Conservation (phyloP, 2,113 vertebrate species). For the Esox niger region DNA sequence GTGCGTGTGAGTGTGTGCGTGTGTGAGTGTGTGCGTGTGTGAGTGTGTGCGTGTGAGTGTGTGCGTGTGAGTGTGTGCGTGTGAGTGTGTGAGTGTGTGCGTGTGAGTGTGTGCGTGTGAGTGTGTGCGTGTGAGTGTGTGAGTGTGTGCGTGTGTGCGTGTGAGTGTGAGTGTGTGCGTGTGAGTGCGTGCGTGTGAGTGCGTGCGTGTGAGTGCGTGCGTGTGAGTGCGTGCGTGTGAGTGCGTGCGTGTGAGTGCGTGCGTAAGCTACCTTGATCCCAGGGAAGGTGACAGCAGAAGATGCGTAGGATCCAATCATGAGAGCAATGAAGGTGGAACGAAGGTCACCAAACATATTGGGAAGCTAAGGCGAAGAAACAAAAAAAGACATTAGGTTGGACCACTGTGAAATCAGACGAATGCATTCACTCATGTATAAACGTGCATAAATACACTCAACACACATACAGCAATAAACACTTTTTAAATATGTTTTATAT, state of each 20-base stretch:
- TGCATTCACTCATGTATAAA: no score
- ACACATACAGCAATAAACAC: no score
- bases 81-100: not conserved
- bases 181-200: no score
- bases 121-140: no score
- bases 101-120: slow-evolving; percentile 28
- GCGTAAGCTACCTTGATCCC: slow-evolving; percentile 84
- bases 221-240: slow-evolving; percentile 31
- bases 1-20: slow-evolving; percentile 33
- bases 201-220: no score
- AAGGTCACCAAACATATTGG: slow-evolving; percentile 97
- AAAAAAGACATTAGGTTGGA: not conserved
- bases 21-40: not conserved
- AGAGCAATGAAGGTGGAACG: slow-evolving; percentile 95
- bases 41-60: slow-evolving; percentile 30
- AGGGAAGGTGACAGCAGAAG: slow-evolving; percentile 96
- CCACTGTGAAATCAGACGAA: no score
- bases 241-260: not conserved
- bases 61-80: not conserved
- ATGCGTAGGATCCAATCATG: slow-evolving; percentile 99
- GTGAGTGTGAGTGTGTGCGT: slow-evolving; percentile 30
- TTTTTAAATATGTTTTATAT: no score
- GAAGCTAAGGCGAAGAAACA: slow-evolving; percentile 73
- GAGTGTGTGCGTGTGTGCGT: not conserved
- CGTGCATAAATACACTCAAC: no score